Base-by-base conservation (phyloP, 53 echinoderm and acorn worm species). In the Holothuria scabra region DNA sequence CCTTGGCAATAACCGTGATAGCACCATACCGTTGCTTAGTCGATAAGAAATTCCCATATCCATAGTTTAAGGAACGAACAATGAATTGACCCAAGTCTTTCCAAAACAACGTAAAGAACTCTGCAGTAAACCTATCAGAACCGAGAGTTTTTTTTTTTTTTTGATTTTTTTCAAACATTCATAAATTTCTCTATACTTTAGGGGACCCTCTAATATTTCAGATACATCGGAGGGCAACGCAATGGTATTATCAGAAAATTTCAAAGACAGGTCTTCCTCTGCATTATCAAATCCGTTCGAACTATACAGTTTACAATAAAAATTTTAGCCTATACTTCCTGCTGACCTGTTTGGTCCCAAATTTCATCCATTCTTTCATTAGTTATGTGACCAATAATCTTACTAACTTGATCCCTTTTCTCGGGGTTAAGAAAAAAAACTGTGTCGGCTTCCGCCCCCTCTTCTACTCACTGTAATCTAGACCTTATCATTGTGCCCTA, bases 11-110 rank as follows among this genome's bases (percentile, higher is more conserved):
- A 0, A 74, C 12, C 38, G 74, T n/a, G 22, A 74, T 74, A 22
- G 46, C 23, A 16, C 74, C 74, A 74, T 74, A 22, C 46, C 19
- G 6, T 1, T 46, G 46, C 12, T 19, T 44, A 22, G 22, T 30
- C 2, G 46, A 44, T 10, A 74, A 26, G 35, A 7, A 21, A 69
- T 74, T 44, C 2, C 46, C 69, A 74, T 74, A 74, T 12, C 22
- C 74, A 74, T 74, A 5, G 46, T 74, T 44, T 24, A 74, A 74
- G 22, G 74, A 74, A 11, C 74, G 46, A 12, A 44, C 46, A 6
- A 44, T 4, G 26, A 74, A 44, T 13, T 46, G 16, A 44, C 74
- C 46, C n/a, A 46, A 19, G 4, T 74, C 23, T 18, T 44, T 46
- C 14, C 46, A 10, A 46, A 18, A 74, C n/a, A n/a, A 57, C 12